These are phyloP conservation scores for Latheticus oryzae DNA, from an alignment of 2,888 invertebrate genomes.

Conservation along the genomic window DNA sequence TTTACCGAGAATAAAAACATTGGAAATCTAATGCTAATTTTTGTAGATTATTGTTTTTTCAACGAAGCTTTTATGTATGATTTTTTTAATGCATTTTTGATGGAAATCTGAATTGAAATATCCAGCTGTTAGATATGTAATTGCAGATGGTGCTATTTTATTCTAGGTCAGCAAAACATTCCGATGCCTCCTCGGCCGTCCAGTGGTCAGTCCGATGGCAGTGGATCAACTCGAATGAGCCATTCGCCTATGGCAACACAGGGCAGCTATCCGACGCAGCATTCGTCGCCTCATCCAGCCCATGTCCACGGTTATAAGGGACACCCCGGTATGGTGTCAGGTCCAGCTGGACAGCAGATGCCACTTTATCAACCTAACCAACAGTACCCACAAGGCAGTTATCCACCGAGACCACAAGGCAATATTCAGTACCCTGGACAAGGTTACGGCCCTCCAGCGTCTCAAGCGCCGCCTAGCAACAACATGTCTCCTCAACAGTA, in stretches of 20 bases:
- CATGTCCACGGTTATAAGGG: conserved; percentile 70
- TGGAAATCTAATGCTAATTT: no score
- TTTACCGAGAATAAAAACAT: no score
- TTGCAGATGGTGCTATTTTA: conserved; percentile 1
- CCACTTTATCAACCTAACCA: conserved; percentile 70
- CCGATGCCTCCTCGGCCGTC: conserved; percentile 96
- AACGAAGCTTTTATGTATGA: background rate
- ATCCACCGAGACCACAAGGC: conserved; percentile 64
- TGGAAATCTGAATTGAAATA: no score
- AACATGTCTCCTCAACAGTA: conserved; percentile 67
- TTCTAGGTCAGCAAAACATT: conserved; percentile 89
- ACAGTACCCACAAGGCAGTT: conserved; percentile 68
- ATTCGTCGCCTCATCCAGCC: conserved; percentile 64
- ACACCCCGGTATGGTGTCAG: conserved; percentile 68
- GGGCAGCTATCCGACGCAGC: conserved; percentile 73
- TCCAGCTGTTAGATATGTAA: no score
- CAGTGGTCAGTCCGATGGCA: conserved; percentile 76
- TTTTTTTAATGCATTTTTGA: background rate
- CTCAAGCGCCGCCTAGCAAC: conserved; percentile 61
- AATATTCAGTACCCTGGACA: conserved; percentile 68
- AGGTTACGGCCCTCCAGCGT: conserved; percentile 70
- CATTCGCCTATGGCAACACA: conserved; percentile 77
- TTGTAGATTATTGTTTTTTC: background rate
- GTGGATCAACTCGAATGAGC: conserved; percentile 74
- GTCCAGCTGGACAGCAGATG: conserved; percentile 66